These are phyloP conservation scores for Zaprionus tsacasi DNA, from an alignment of 1,140 invertebrate species.

Conservation along the genomic window DNA sequence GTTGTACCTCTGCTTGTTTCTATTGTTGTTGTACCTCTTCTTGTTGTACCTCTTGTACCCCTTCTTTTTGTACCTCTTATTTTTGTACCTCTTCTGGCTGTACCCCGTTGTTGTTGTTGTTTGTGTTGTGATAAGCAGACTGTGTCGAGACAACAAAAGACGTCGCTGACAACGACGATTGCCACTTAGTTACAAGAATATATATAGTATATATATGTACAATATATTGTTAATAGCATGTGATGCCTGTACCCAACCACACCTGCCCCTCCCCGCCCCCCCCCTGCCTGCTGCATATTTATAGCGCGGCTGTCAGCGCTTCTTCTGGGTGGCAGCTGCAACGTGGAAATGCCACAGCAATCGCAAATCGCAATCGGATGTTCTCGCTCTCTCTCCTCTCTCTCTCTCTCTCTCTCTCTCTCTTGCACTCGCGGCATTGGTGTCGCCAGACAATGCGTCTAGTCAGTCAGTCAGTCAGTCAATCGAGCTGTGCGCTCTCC, in stretches of 20 bases:
- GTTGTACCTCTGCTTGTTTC: too few relatives aligned
- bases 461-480: conserved; percentile 46
- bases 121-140: conserved; percentile 70
- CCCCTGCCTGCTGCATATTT: conserved; percentile 53
- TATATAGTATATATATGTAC: neutral
- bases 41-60: conserved; percentile 4
- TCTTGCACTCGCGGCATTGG: neutral
- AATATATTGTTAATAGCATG: neutral
- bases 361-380: conserved; percentile 25
- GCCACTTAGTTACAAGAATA: conserved; percentile 65
- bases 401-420: too few relatives aligned
- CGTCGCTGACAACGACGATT: conserved; percentile 61
- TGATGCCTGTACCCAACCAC: neutral
- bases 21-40: too few relatives aligned
- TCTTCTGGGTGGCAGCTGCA: conserved; percentile 33
- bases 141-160: conserved; percentile 80
- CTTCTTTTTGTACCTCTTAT: too few relatives aligned
- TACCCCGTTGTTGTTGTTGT: neutral
- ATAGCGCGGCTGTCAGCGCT: conserved; percentile 53
- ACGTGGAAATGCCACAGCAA: conserved; percentile 54
- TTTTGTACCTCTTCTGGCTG: conserved; percentile 7
- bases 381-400: neutral
- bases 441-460: conserved; percentile 71
- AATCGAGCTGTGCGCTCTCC: conserved; percentile 10
- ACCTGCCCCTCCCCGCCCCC: neutral